These are phyloP conservation scores for Drosophila paranaensis DNA, from an alignment of 2,888 invertebrate species.

Conservation along the genomic window DNA sequence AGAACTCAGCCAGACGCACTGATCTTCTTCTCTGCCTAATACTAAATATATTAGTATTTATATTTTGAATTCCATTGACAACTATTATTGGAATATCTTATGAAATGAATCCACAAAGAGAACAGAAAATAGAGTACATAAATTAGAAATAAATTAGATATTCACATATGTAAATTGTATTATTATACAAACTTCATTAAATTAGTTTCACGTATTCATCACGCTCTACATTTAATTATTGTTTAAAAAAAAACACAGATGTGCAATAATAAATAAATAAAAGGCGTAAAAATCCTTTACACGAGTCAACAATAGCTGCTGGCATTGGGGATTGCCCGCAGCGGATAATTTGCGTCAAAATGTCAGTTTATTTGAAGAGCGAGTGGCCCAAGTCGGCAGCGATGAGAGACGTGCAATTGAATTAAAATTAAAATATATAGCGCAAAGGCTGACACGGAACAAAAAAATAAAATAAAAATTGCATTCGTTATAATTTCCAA, in stretches of 20 bases:
- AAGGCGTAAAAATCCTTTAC: constrained; percentile 10
- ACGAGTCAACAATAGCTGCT: constrained; percentile 44
- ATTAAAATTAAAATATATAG: constrained; percentile 78
- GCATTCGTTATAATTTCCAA: constrained; percentile 67
- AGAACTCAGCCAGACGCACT: too few species aligned
- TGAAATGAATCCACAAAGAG: too few species aligned
- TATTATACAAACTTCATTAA: neutral
- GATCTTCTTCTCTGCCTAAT: too few species aligned
- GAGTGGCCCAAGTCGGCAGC: constrained; percentile 36
- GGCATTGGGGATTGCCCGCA: constrained; percentile 51
- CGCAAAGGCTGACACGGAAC: constrained; percentile 25
- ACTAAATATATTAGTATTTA: too few species aligned
- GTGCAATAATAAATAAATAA: neutral
- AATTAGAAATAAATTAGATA: neutral
- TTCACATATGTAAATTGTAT: neutral
- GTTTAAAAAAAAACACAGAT: neutral
- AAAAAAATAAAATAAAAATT: constrained; percentile 17
- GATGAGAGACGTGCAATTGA: constrained; percentile 74
- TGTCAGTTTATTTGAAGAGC: constrained; percentile 75
- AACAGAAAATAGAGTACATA: neutral
- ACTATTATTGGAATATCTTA: too few species aligned
- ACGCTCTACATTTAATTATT: neutral
- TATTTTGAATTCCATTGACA: too few species aligned
- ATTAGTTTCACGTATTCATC: neutral
- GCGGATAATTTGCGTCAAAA: constrained; percentile 77